phyloP scores from a whole-genome alignment of 2,113 vertebrate genomes.

The Lycocorax pyrrhopterus region DNA sequence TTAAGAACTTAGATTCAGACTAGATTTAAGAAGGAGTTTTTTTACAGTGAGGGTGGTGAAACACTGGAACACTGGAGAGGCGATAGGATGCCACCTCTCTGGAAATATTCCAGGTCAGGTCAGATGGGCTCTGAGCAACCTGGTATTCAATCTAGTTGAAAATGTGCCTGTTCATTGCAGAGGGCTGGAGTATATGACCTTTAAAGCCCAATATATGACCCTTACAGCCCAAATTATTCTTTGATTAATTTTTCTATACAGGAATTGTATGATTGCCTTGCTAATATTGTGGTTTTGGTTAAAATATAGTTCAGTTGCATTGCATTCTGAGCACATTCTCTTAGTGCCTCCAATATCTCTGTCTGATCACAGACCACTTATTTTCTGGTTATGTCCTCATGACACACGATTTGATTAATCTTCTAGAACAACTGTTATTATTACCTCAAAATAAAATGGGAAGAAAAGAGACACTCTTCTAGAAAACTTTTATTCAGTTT shows the following conservation, averaged over 20 bases:
- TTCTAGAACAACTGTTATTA: neutral
- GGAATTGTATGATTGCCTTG: neutral
- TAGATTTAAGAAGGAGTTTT: neutral
- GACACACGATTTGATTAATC: neutral
- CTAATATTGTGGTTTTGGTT: neutral
- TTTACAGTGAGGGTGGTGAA: neutral
- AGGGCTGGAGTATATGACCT: neutral
- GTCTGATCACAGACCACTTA: neutral
- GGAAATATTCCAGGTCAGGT: neutral
- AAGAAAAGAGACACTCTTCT: neutral
- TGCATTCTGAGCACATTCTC: neutral
- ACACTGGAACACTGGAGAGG: neutral
- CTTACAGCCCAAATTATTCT: neutral
- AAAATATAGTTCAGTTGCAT: neutral
- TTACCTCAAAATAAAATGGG: neutral
- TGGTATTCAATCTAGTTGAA: neutral
- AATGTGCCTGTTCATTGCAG: neutral
- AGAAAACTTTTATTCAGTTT: neutral
- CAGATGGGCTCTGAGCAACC: neutral
- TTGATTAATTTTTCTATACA: neutral
- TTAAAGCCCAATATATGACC: neutral
- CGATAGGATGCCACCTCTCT: neutral
- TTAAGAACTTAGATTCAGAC: neutral
- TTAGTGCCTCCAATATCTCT: neutral
- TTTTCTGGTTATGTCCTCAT: neutral